Conservation (phyloP, 2,113 vertebrate species). For the Macroglossus sobrinus region DNA sequence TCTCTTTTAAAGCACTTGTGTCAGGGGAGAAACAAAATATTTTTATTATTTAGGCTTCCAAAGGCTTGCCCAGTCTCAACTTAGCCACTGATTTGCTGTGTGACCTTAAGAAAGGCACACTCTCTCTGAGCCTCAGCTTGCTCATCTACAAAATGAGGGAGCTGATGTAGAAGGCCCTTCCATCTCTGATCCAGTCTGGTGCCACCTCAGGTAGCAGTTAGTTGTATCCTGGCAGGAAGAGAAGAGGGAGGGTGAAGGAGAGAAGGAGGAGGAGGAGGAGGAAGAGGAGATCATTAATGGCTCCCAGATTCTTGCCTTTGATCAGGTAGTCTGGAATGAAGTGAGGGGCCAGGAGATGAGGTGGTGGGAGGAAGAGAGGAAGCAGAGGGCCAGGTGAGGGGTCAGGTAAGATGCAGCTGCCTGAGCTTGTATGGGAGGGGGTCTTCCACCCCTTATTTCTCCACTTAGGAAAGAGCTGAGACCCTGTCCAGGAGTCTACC, state of each 20-base stretch:
- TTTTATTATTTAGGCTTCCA: neutral
- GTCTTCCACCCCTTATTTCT: neutral
- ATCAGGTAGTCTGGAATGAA: conserved; percentile 70
- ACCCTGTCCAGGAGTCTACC: neutral
- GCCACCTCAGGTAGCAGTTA: neutral
- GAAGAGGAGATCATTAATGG: conserved; percentile 42
- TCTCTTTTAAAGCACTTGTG: neutral
- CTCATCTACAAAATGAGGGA: neutral
- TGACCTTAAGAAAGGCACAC: neutral
- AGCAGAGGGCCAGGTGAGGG: conserved; percentile 3
- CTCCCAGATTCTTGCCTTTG: conserved; percentile 65
- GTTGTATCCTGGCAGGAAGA: conserved; percentile 54
- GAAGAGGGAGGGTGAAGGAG: neutral
- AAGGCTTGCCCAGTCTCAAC: neutral
- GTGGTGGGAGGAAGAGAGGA: conserved; percentile 52
- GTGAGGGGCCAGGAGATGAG: conserved; percentile 45
- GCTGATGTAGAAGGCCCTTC: neutral
- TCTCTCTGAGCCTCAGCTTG: neutral
- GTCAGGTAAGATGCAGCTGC: conserved; percentile 2
- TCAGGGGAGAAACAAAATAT: neutral
- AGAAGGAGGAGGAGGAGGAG: neutral
- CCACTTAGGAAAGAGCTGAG: neutral
- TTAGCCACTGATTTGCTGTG: neutral
- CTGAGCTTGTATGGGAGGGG: neutral
- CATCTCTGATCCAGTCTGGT: neutral